Evolutionary conservation across 2,888 invertebrate species (phyloP).

Genomic region (Chrysolina oricalcia): DNA sequence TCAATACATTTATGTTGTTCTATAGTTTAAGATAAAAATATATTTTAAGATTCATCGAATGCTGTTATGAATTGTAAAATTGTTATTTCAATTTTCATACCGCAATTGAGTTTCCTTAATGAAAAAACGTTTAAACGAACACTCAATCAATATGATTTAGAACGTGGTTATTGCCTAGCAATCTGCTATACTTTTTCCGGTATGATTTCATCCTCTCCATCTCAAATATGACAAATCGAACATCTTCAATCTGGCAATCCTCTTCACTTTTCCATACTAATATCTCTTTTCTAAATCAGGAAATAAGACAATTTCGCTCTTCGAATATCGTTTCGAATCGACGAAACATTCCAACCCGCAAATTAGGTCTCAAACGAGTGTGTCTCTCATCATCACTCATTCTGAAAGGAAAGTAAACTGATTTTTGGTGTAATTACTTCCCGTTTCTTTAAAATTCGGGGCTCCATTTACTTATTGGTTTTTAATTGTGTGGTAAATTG

Average conservation of each 20-base stretch:
- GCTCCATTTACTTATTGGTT: constrained; percentile 21
- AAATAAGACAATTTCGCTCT: constrained; percentile 64
- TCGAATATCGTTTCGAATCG: constrained; percentile 54
- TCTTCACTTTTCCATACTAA: constrained; percentile 11
- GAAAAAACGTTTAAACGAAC: too few relatives aligned
- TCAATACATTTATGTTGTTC: too few relatives aligned
- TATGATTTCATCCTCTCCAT: too few relatives aligned
- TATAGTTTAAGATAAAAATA: too few relatives aligned
- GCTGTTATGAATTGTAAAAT: too few relatives aligned
- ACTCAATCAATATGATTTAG: too few relatives aligned
- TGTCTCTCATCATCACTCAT: constrained; percentile 41
- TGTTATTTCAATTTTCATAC: too few relatives aligned
- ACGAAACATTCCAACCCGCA: constrained; percentile 41
- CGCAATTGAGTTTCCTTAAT: too few relatives aligned
- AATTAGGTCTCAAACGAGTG: constrained; percentile 38
- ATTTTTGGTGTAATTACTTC: constrained; percentile 21
- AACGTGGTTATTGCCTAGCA: too few relatives aligned
- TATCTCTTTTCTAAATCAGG: constrained; percentile 55
- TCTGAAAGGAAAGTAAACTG: constrained; percentile 35
- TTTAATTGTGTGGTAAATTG: constrained; percentile 23
- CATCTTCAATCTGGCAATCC: neutral
- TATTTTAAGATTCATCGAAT: too few relatives aligned
- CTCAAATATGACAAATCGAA: too few relatives aligned
- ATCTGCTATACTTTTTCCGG: too few relatives aligned
- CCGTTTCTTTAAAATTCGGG: constrained; percentile 14